Evolutionary conservation across 2,888 invertebrate species (phyloP), one percentile per base, ranked within the genome.

Genomic region (Sabatieria punctata): DNA sequence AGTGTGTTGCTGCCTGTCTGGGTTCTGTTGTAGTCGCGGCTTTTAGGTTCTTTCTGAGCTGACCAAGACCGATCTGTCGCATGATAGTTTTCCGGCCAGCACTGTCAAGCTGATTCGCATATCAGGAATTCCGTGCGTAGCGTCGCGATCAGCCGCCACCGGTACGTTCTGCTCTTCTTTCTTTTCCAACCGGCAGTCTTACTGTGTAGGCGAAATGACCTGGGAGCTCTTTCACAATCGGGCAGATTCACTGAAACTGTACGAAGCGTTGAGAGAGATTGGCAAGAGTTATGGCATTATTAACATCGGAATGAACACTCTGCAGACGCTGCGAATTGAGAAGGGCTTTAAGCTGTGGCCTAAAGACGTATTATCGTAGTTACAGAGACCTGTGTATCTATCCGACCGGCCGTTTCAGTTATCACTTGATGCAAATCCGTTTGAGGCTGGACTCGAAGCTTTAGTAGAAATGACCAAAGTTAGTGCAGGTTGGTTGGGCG

Each of bases 311-410:
- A 61, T 65, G 2, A 61, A 63, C 39, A 66, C 69, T 2, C 48
- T 70, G 50, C 68, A 68, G 49, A 60, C 65, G 27, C 55, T 71
- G 52, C 55, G 71, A 15, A 51, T 70, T 43, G 71, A 71, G 53
- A 70, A 71, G 55, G 71, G 71, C n/a, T 67, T 67, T 54, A 56
- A 66, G 41, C 59, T 59, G 45, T 71, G 68, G 68, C 67, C 68
- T 26, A 52, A 57, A 8, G 69, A 67, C 54, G 65, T 66, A 44
- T 51, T 50, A 37, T 39, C 13, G 11, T 42, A 35, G 13, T 38
- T 40, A 42, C 37, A 42, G 11, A 33, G 15, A 49, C 18, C 19
- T 22, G 15, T n/a, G 18, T 18, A 22, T 26, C 25, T 19, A 1
- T 41, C 13, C 21, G 15, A 19, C 15, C 13, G n/a, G 39, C 23